Evolutionary conservation across 1,140 invertebrate genomes (phyloP).

Genomic region (Apis dorsata): DNA sequence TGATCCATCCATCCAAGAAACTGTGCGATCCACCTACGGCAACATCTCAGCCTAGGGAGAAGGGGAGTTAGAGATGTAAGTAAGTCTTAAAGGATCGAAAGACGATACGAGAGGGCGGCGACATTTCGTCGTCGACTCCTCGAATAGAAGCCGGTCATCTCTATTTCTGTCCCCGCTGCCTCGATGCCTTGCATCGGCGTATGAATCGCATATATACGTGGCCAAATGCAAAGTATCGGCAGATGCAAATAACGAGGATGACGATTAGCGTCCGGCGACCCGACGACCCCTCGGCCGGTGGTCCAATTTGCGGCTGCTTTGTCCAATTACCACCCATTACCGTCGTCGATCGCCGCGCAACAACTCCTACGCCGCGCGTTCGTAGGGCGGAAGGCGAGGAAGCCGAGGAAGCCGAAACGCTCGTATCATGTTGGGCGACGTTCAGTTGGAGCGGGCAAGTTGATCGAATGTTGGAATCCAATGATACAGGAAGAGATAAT

Average conservation of each 20-base stretch:
- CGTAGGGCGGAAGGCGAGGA: not conserved
- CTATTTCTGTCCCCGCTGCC: slow-evolving; percentile 52
- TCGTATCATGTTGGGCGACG: too few species aligned
- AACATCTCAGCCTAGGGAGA: not conserved
- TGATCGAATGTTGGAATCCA: too few species aligned
- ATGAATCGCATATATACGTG: slow-evolving; percentile 8
- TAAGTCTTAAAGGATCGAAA: slow-evolving; percentile 9
- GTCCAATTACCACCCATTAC: slow-evolving; percentile 70
- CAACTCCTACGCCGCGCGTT: slow-evolving; percentile 63
- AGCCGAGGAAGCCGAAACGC: not conserved
- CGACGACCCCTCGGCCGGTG: slow-evolving; percentile 66
- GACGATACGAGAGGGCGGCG: not conserved
- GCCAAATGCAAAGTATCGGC: slow-evolving; percentile 49
- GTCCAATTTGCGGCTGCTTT: slow-evolving; percentile 75
- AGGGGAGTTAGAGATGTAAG: not conserved
- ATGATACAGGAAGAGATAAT: too few species aligned
- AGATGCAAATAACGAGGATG: slow-evolving; percentile 70
- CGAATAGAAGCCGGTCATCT: slow-evolving; percentile 59
- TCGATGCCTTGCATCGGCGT: slow-evolving; percentile 32
- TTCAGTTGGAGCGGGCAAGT: too few species aligned
- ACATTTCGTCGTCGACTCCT: slow-evolving; percentile 17
- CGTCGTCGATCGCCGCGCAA: slow-evolving; percentile 59
- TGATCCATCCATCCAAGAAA: too few species aligned
- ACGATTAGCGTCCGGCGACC: slow-evolving; percentile 70
- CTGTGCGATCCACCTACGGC: not conserved